Conservation (phyloP, 2,113 vertebrate species). For the Mystacornis crossleyi region DNA sequence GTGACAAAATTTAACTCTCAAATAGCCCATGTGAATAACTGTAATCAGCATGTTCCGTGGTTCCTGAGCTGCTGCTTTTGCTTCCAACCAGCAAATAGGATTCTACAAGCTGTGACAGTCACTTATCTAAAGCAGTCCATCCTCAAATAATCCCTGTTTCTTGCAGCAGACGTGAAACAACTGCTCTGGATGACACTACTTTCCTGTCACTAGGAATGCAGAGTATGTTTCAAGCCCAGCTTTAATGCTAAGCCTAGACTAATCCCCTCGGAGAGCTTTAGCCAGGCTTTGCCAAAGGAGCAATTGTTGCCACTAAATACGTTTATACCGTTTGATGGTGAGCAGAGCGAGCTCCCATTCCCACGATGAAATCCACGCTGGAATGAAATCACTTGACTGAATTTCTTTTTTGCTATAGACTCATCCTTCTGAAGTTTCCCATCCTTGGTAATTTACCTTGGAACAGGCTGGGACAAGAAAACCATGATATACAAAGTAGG, state of each 20-base stretch:
- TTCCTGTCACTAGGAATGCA: neutral
- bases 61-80: neutral
- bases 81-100: neutral
- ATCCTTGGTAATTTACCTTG: neutral
- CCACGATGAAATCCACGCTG: constrained; percentile 18
- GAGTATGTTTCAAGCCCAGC: constrained; percentile 6
- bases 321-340: neutral
- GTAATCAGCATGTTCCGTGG: neutral
- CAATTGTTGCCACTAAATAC: neutral
- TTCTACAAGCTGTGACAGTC: neutral
- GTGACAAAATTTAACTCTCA: neutral
- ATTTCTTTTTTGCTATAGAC: neutral
- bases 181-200: neutral
- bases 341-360: neutral
- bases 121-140: neutral
- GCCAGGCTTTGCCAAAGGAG: neutral
- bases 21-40: neutral
- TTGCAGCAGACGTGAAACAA: neutral
- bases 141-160: neutral
- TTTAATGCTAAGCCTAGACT: constrained; percentile 33
- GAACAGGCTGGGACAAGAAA: constrained; percentile 40
- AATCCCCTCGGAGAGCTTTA: neutral
- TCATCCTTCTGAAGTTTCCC: constrained; percentile 51
- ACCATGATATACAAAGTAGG: neutral
- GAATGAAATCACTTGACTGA: constrained; percentile 34